Evolutionary conservation across 2,113 vertebrate species (phyloP).

Genomic region (Boulengerochromis microlepis): DNA sequence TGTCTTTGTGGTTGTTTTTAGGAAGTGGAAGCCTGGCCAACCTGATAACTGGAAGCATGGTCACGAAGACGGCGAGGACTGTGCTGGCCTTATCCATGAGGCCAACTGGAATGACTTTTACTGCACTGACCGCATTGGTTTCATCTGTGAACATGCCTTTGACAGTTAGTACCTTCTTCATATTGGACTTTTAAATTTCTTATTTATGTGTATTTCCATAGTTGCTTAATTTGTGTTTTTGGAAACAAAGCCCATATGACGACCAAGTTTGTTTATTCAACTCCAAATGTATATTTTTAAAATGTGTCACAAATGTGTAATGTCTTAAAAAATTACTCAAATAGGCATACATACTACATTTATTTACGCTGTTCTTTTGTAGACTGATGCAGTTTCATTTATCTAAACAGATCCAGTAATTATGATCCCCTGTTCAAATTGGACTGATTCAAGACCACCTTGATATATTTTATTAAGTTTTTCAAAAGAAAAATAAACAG

Average conservation of each 20-base stretch:
- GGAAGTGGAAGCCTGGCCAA: constrained; percentile 92
- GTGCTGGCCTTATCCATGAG: constrained; percentile 83
- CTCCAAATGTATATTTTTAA: neutral
- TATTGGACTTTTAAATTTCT: neutral
- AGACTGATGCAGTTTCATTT: neutral
- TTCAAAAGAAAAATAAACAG: neutral
- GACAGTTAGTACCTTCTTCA: constrained; percentile 59
- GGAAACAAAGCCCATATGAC: neutral
- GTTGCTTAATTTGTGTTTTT: neutral
- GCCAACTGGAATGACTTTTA: constrained; percentile 95
- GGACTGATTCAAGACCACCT: neutral
- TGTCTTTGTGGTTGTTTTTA: constrained; percentile 34
- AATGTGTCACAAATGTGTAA: neutral
- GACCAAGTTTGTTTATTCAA: neutral
- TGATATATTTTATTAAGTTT: neutral
- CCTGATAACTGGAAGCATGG: constrained; percentile 92
- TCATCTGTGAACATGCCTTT: constrained; percentile 87
- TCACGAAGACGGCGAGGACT: constrained; percentile 85
- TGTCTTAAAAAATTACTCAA: neutral
- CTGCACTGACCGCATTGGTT: constrained; percentile 85
- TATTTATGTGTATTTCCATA: neutral
- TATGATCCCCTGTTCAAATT: neutral
- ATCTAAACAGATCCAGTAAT: neutral
- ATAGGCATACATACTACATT: neutral
- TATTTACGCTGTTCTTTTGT: neutral